Evolutionary conservation across 2,113 vertebrate species (phyloP), one percentile per base, ranked within the genome.

Genomic region (Papio anubis): DNA sequence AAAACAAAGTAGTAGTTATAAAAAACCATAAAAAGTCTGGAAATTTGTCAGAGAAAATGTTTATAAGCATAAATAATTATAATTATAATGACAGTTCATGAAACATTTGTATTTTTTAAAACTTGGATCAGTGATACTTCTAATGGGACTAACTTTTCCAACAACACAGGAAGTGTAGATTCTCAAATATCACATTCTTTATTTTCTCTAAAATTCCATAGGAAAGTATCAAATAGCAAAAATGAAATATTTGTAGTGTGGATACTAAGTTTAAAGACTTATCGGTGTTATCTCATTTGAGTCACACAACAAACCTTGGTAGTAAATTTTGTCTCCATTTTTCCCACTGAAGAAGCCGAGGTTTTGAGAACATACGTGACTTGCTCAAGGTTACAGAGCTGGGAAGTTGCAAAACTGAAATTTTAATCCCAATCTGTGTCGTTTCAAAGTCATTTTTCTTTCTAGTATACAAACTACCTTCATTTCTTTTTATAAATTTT

Each of bases 191-290:
- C 8, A 38, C 20, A 18, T 64, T 84, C 11, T 79, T 50, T 75
- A 23, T 93, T 96, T 93, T 86, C 55, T 96, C 64, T 23, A 66
- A 94, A 94, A 64, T 23, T 64, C 27, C 12, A 50, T 11, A 84
- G 81, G 25, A 68, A 83, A 30, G 30, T 57, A 5, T 55, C 66
- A 57, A 43, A n/a, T 75, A 64, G 64, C 30, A 85, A 21, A 35
- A 64, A 30, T 64, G 40, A 32, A 83, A 59, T 40, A 43, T 50
- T 73, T 83, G 61, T 6, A 59, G 50, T 2, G 0, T 13, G 8
- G 45, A 32, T 35, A 27, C 23, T 35, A 48, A 76, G 2, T 50
- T 27, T 32, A 23, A 86, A 48, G 6, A 23, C 30, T 20, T 57
- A 5, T 5, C 2, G 25, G 35, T 8, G 1, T 57, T 72, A 9